These are phyloP conservation scores for Ammodytes dubius DNA, from an alignment of 2,113 vertebrate species.

Conservation along the genomic window DNA sequence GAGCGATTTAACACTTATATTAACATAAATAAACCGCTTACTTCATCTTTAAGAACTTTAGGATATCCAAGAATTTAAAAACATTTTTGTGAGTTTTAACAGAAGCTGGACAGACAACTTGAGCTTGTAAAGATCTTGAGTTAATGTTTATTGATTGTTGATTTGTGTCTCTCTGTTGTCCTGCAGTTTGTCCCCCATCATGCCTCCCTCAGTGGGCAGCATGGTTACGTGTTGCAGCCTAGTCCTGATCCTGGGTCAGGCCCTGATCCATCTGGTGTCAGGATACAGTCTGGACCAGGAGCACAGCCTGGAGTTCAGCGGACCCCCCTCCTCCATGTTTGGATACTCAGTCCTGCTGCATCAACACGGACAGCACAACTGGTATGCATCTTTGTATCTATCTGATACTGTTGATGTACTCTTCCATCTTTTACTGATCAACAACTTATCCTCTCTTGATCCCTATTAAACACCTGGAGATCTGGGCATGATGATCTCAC, in stretches of 20 bases:
- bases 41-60: not conserved
- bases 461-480: not conserved
- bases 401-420: not conserved
- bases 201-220: conserved; percentile 21
- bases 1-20: too few relatives aligned
- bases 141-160: not conserved
- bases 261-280: conserved; percentile 44
- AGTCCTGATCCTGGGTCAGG: conserved; percentile 40
- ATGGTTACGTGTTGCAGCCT: not conserved
- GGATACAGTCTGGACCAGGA: conserved; percentile 91
- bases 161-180: conserved; percentile 17
- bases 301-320: conserved; percentile 84
- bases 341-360: conserved; percentile 94
- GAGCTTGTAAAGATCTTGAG: not conserved
- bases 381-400: conserved; percentile 79
- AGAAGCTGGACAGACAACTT: not conserved
- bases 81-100: not conserved
- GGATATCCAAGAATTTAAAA: not conserved
- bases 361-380: conserved; percentile 81
- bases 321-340: conserved; percentile 86
- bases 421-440: not conserved
- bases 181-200: conserved; percentile 38
- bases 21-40: too few relatives aligned
- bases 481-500: not conserved
- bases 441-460: not conserved